phyloP scores from a whole-genome alignment of 2,888 invertebrate genomes.

The Limnephilus lunatus region DNA sequence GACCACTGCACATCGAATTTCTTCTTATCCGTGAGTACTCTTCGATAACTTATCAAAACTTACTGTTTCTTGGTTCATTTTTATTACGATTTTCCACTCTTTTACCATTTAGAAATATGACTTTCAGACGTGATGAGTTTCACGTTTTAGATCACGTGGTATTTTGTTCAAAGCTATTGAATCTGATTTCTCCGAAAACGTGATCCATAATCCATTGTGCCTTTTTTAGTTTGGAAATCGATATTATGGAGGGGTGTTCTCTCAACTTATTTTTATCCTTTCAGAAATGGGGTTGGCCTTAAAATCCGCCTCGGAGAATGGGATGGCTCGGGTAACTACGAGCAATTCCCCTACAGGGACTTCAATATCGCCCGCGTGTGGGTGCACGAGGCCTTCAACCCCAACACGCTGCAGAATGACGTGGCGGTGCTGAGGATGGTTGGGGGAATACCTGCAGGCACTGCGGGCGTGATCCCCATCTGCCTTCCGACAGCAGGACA shows the following conservation, averaged over 20 bases:
- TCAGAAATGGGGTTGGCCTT: conserved; percentile 70
- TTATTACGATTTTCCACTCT: too few species aligned
- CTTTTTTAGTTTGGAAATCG: not conserved
- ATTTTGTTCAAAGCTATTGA: too few species aligned
- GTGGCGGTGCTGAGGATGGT: conserved; percentile 87
- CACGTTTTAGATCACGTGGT: too few species aligned
- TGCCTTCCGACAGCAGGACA: conserved; percentile 78
- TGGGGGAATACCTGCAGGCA: conserved; percentile 76
- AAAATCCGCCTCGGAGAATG: conserved; percentile 87
- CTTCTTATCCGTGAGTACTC: conserved; percentile 77
- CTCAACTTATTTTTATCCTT: not conserved
- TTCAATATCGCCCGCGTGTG: conserved; percentile 78
- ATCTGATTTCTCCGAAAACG: too few species aligned
- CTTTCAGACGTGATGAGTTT: too few species aligned
- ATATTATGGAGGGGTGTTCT: not conserved
- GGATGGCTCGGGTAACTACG: conserved; percentile 82
- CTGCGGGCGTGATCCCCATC: conserved; percentile 79
- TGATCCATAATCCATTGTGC: too few species aligned
- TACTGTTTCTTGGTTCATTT: too few species aligned
- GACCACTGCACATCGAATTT: conserved; percentile 85
- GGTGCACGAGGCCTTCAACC: conserved; percentile 82
- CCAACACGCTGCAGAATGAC: conserved; percentile 86
- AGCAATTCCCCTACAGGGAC: conserved; percentile 82
- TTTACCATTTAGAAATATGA: too few species aligned
- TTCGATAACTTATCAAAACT: not conserved